Conservation (phyloP, 2,888 invertebrate genomes). For the Cosmia trapezina region DNA sequence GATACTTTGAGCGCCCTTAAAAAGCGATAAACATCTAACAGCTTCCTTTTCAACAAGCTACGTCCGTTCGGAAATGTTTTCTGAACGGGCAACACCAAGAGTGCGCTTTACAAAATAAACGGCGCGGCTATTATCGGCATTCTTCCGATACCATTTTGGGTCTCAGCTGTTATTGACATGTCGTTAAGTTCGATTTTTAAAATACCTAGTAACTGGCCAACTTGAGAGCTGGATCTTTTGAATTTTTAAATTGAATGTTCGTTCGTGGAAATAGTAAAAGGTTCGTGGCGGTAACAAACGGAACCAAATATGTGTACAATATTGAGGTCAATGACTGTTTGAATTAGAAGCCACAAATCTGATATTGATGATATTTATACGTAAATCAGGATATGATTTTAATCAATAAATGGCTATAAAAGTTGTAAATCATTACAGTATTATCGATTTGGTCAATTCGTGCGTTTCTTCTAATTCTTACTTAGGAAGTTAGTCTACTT, state of each 20-base stretch:
- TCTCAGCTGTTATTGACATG: slow-evolving; percentile 42
- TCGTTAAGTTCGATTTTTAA: slow-evolving; percentile 21
- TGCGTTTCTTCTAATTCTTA: too few relatives aligned
- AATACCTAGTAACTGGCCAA: background rate
- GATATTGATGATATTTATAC: background rate
- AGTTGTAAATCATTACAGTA: too few relatives aligned
- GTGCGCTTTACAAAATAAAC: slow-evolving; percentile 47
- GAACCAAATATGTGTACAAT: background rate
- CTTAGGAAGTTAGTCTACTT: too few relatives aligned
- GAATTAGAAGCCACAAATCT: background rate
- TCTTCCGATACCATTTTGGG: slow-evolving; percentile 15
- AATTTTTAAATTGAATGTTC: slow-evolving; percentile 12
- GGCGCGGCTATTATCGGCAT: slow-evolving; percentile 16
- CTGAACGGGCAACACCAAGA: slow-evolving; percentile 20
- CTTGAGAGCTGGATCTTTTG: background rate
- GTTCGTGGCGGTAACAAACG: background rate
- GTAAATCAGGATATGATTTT: background rate
- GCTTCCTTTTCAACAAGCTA: slow-evolving; percentile 47
- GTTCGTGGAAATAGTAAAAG: background rate
- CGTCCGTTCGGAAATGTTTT: slow-evolving; percentile 52
- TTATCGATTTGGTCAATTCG: too few relatives aligned
- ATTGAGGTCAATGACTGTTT: background rate
- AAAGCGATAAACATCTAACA: slow-evolving; percentile 54
- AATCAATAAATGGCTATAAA: background rate
- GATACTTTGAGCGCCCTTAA: slow-evolving; percentile 32